Conservation (phyloP, 2,113 vertebrate species). For the Morone chrysops region DNA sequence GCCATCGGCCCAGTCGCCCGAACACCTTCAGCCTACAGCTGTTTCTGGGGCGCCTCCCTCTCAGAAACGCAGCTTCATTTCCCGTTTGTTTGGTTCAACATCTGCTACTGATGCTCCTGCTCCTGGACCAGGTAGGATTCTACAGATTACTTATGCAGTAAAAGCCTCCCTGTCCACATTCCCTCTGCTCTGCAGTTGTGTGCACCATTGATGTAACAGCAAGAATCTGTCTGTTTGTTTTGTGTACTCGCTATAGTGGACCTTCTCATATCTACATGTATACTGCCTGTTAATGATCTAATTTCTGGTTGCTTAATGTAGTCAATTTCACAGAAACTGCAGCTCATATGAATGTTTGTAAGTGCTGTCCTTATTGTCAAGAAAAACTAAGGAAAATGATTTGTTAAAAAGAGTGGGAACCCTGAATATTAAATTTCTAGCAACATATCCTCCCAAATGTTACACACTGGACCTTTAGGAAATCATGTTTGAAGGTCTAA, state of each 20-base stretch:
- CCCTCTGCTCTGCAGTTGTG: neutral
- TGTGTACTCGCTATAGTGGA: neutral
- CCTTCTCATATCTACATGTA: neutral
- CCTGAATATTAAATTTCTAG: too few relatives aligned
- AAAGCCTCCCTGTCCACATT: neutral
- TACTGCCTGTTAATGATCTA: too few relatives aligned
- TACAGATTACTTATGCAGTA: neutral
- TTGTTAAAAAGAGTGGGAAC: too few relatives aligned
- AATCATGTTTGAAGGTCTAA: too few relatives aligned
- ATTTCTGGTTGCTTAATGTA: too few relatives aligned
- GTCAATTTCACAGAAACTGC: too few relatives aligned
- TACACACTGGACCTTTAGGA: too few relatives aligned
- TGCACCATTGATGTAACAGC: neutral
- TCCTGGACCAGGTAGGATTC: conserved; percentile 83
- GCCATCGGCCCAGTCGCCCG: conserved; percentile 56
- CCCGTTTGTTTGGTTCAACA: conserved; percentile 89
- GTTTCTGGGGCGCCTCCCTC: conserved; percentile 37
- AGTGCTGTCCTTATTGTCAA: too few relatives aligned
- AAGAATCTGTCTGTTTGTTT: neutral
- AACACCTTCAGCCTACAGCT: conserved; percentile 64
- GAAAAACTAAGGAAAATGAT: too few relatives aligned
- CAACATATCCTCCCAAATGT: too few relatives aligned
- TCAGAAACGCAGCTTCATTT: conserved; percentile 91
- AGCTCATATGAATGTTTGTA: too few relatives aligned
- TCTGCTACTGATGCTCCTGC: conserved; percentile 75